Conservation (phyloP, 2,113 vertebrate genomes). For the Cryptotis parvus region DNA sequence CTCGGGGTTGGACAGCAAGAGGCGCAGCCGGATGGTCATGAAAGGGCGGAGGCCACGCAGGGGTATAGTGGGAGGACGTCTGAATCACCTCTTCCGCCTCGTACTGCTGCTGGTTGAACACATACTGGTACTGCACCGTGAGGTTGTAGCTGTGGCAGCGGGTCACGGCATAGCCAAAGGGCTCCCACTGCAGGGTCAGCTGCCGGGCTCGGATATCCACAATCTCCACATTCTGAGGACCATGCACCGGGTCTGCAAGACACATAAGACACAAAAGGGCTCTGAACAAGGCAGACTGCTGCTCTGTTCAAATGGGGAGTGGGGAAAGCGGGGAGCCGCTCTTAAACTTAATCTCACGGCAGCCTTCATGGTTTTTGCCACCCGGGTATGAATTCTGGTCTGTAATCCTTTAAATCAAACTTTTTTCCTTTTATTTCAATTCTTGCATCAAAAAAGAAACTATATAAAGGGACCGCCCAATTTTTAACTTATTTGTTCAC, state of each 20-base stretch:
- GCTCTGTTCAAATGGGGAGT: background rate
- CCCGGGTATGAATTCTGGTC: background rate
- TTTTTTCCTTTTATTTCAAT: background rate
- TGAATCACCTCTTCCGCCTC: constrained; percentile 95
- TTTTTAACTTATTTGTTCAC: background rate
- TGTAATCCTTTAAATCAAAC: background rate
- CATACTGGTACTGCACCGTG: constrained; percentile 97
- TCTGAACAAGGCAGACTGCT: background rate
- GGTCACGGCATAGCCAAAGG: constrained; percentile 96
- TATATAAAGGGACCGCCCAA: background rate
- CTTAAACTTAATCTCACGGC: background rate
- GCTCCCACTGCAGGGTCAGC: constrained; percentile 97
- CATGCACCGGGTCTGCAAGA: constrained; percentile 94
- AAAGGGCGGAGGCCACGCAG: constrained; percentile 95
- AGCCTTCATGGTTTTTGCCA: background rate
- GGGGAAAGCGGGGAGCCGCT: background rate
- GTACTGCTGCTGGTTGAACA: constrained; percentile 96
- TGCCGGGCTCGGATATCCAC: constrained; percentile 96
- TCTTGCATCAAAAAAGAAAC: background rate
- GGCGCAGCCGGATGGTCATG: constrained; percentile 93
- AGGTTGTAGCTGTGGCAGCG: constrained; percentile 99
- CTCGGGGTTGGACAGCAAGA: constrained; percentile 96
- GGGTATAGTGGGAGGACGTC: constrained; percentile 96
- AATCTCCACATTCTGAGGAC: constrained; percentile 95
- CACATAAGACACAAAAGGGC: background rate